These are phyloP conservation scores for Pemphredon lugubris DNA, from an alignment of 2,888 invertebrate genomes.

Conservation along the genomic window DNA sequence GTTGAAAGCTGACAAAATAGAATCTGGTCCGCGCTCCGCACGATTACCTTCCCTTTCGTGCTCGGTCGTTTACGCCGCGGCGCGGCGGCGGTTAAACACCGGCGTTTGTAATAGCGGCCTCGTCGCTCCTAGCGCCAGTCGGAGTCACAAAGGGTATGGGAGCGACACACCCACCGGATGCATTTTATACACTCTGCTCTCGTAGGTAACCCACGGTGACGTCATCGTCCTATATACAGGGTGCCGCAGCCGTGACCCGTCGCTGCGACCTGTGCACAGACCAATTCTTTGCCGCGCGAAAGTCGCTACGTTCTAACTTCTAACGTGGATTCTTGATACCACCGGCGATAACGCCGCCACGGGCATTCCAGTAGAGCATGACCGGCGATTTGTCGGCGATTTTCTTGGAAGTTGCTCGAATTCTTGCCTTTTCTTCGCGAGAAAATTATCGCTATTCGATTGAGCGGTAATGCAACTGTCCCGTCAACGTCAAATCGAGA, in stretches of 20 bases:
- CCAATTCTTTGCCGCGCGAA: constrained; percentile 57
- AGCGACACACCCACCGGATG: constrained; percentile 80
- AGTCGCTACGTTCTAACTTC: constrained; percentile 28
- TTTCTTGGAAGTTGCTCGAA: constrained; percentile 5
- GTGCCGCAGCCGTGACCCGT: constrained; percentile 72
- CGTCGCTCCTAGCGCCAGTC: constrained; percentile 72
- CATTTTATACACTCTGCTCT: constrained; percentile 74
- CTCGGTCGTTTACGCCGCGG: constrained; percentile 57
- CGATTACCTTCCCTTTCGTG: constrained; percentile 67
- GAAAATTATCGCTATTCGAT: neutral
- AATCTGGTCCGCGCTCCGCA: constrained; percentile 44
- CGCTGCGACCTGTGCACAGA: constrained; percentile 59
- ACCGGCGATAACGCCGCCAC: constrained; percentile 48
- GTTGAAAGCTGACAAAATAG: constrained; percentile 44
- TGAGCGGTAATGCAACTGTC: too few relatives aligned
- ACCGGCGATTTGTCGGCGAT: constrained; percentile 34
- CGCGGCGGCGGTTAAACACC: constrained; percentile 69
- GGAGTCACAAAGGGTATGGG: constrained; percentile 77
- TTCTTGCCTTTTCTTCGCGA: neutral
- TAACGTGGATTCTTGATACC: constrained; percentile 54
- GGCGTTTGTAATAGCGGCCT: constrained; percentile 72
- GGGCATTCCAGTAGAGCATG: constrained; percentile 31
- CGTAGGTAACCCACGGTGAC: constrained; percentile 71
- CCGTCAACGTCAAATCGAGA: too few relatives aligned
- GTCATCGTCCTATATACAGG: constrained; percentile 74